Base-by-base conservation (phyloP, 2,888 invertebrate genomes). In the Iphiclides podalirius region DNA sequence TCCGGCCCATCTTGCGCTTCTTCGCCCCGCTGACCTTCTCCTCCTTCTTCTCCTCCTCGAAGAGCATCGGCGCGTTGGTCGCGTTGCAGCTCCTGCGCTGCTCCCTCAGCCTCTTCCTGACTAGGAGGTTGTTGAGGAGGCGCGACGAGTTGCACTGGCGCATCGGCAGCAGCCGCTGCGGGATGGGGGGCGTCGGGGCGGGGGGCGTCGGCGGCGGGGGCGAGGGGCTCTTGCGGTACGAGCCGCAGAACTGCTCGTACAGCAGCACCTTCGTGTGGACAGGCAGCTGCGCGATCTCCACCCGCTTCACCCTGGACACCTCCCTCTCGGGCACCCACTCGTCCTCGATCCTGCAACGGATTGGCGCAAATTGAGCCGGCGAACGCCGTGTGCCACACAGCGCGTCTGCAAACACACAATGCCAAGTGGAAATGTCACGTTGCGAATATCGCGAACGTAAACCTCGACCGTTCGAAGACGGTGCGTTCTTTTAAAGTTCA, bases 301-400 rank as follows among this genome's bases (percentile, higher is more conserved):
- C 90, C 31, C 88, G 81, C 79, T 93, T 93, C 55, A 90, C 89
- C 45, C 90, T 89, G 64, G 88, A 89, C 72, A 92, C 92, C 53
- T 92, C 92, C 72, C 92, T 91, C 77, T 95, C 95, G 0, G 92
- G 89, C 58, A 96, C 90, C 97, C 97, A 97, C 72, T 95, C 94
- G 79, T 97, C 96, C 13, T 94, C 93, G 75, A 96, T 83, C 69
- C 96, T 96, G 89, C 8, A 87, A 87, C 45, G 12, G 8, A 34
- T 39, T 59, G 56, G 53, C 2, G 0, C 0, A 0, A 9, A 1
- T 36, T 64, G 52, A 69, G 50, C 44, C 6, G 4, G 6, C 1
- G 45, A 12, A 6, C 1, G 0, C 0, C 0, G 4, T 35, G 73
- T 66, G 84, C 86, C 87, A 85, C 85, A 81, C 79, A 70, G 75